These are phyloP conservation scores for Peromyscus leucopus DNA, from an alignment of 2,113 vertebrate genomes.

Conservation along the genomic window DNA sequence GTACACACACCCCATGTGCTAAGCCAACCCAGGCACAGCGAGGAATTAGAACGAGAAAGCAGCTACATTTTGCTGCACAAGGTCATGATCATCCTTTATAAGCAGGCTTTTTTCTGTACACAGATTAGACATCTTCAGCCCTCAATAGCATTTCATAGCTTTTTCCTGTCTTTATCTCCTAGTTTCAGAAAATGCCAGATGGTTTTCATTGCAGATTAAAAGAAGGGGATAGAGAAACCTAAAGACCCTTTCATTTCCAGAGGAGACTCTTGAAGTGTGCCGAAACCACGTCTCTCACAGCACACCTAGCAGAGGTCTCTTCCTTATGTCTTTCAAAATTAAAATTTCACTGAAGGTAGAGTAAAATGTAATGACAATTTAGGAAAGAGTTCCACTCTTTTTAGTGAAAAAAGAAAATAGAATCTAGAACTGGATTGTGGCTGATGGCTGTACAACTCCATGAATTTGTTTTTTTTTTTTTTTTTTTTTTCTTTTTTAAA, in stretches of 20 bases:
- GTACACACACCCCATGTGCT: background rate
- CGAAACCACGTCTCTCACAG: background rate
- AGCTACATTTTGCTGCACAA: background rate
- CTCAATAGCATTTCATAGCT: background rate
- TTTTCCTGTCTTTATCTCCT: constrained; percentile 29
- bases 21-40: background rate
- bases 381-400: background rate
- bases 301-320: background rate
- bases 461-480: background rate
- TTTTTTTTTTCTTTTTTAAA: background rate
- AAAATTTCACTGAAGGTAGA: background rate
- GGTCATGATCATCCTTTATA: background rate
- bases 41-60: background rate
- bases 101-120: background rate
- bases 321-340: background rate
- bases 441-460: background rate
- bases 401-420: background rate
- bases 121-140: constrained; percentile 15
- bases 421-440: constrained; percentile 9
- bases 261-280: background rate
- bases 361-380: background rate
- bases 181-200: constrained; percentile 47
- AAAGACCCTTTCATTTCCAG: constrained; percentile 1
- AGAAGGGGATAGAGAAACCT: background rate
- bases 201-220: constrained; percentile 33